A percentile compares a stretch with the other conserved stretches of the same genome.
phyloP scores from a whole-genome alignment of 2,113 vertebrate species.

The Syrmaticus mikado region DNA sequence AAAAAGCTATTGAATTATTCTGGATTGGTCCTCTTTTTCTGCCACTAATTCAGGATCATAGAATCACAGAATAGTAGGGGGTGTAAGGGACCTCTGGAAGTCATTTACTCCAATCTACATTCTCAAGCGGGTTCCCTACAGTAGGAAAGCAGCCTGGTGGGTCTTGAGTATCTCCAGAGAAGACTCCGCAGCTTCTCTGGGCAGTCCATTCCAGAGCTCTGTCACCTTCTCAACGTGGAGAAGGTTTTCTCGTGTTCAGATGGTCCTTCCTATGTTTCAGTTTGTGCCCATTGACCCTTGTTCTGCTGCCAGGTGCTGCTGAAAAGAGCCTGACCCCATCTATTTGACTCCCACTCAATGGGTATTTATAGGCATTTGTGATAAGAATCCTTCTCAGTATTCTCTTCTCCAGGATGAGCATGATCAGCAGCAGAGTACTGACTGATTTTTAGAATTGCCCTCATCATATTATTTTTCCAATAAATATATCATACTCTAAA shows the following conservation, averaged over 20 bases:
- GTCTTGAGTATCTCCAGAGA: not conserved
- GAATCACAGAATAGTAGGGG: not conserved
- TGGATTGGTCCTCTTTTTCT: not conserved
- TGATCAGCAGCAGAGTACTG: not conserved
- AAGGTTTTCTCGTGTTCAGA: not conserved
- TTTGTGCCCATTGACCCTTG: not conserved
- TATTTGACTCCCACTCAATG: not conserved
- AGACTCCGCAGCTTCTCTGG: not conserved
- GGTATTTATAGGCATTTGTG: not conserved
- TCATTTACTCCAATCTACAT: not conserved
- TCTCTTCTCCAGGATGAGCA: not conserved
- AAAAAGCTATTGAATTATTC: not conserved
- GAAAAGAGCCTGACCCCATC: not conserved
- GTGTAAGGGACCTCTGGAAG: not conserved
- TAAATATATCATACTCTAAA: not conserved
- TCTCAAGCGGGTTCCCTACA: not conserved
- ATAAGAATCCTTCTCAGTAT: not conserved
- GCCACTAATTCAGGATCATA: not conserved
- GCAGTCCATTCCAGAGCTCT: not conserved
- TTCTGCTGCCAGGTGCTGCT: not conserved
- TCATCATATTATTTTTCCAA: not conserved
- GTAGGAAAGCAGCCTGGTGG: not conserved
- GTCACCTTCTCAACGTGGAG: not conserved
- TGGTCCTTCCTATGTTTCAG: not conserved
- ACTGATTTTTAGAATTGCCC: not conserved